phyloP scores from a whole-genome alignment of 2,113 vertebrate species.

The Gadus chalcogrammus region DNA sequence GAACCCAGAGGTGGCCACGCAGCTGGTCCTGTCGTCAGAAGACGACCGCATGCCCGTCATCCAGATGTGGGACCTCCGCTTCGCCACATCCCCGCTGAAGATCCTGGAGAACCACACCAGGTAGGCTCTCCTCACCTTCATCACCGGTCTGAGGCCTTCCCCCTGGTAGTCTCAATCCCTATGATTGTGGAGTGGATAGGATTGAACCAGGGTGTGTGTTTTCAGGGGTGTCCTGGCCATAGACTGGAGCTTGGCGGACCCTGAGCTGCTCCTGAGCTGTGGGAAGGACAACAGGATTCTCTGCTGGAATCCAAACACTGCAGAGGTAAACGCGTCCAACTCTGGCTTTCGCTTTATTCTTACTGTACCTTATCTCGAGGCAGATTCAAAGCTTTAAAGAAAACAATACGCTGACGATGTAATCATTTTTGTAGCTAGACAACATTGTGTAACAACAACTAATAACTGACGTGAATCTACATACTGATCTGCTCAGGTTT shows the following conservation, averaged over 20 bases:
- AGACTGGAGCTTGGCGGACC: slow-evolving; percentile 91
- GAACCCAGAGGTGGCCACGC: slow-evolving; percentile 96
- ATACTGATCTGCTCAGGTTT: slow-evolving; percentile 67
- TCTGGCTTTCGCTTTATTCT: background rate
- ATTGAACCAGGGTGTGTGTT: background rate
- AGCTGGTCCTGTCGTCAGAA: slow-evolving; percentile 91
- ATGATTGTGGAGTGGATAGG: too few species aligned
- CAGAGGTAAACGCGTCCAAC: slow-evolving; percentile 74
- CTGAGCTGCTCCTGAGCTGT: slow-evolving; percentile 91
- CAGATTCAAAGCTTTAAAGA: too few species aligned
- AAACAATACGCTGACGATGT: too few species aligned
- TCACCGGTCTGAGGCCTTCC: background rate
- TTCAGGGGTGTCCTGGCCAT: slow-evolving; percentile 87
- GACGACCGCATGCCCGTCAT: slow-evolving; percentile 93
- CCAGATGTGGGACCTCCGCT: slow-evolving; percentile 97
- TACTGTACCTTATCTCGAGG: background rate
- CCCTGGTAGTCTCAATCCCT: too few species aligned
- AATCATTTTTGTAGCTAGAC: too few species aligned
- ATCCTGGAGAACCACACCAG: slow-evolving; percentile 92
- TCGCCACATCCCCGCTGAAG: slow-evolving; percentile 91
- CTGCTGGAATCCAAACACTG: slow-evolving; percentile 94
- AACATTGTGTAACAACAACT: too few species aligned
- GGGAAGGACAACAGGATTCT: slow-evolving; percentile 95
- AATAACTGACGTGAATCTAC: too few species aligned
- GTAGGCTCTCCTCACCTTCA: slow-evolving; percentile 61